phyloP scores from a whole-genome alignment of 1,140 invertebrate genomes.

The Carcinoscorpius rotundicauda region DNA sequence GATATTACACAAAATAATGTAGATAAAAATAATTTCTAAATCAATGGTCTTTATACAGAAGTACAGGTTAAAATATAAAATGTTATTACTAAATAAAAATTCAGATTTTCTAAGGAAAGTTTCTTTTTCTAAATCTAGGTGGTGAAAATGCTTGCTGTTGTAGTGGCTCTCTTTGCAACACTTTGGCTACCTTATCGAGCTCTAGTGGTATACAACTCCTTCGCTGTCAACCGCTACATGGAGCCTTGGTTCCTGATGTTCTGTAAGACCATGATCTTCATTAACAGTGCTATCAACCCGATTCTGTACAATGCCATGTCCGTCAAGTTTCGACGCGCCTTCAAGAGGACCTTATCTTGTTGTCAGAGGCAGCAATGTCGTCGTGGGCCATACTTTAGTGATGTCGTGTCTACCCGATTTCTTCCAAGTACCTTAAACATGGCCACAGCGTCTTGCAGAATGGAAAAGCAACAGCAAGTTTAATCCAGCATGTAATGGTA shows the following conservation, averaged over 20 bases:
- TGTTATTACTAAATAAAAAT: too few relatives aligned
- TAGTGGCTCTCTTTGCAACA: constrained; percentile 46
- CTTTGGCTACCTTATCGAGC: constrained; percentile 50
- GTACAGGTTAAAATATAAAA: too few relatives aligned
- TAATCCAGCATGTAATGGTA: too few relatives aligned
- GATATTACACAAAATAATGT: too few relatives aligned
- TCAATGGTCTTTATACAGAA: too few relatives aligned
- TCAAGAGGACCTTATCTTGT: constrained; percentile 32
- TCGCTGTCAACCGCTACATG: constrained; percentile 40
- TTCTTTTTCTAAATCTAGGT: constrained; percentile 36
- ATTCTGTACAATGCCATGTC: constrained; percentile 50
- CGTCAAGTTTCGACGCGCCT: constrained; percentile 43
- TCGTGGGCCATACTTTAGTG: too few relatives aligned
- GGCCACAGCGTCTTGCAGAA: too few relatives aligned
- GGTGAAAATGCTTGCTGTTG: constrained; percentile 48
- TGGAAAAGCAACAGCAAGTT: too few relatives aligned
- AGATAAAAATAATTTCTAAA: too few relatives aligned
- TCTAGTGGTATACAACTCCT: constrained; percentile 50
- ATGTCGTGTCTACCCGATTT: too few relatives aligned
- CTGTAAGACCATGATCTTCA: constrained; percentile 48
- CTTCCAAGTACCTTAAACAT: too few relatives aligned
- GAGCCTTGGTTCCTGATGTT: constrained; percentile 51
- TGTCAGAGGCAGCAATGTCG: constrained; percentile 19
- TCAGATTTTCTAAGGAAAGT: too few relatives aligned
- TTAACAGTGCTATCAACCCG: constrained; percentile 50